These are phyloP conservation scores for Araneus ventricosus DNA, from an alignment of 1,140 invertebrate genomes.

Conservation along the genomic window DNA sequence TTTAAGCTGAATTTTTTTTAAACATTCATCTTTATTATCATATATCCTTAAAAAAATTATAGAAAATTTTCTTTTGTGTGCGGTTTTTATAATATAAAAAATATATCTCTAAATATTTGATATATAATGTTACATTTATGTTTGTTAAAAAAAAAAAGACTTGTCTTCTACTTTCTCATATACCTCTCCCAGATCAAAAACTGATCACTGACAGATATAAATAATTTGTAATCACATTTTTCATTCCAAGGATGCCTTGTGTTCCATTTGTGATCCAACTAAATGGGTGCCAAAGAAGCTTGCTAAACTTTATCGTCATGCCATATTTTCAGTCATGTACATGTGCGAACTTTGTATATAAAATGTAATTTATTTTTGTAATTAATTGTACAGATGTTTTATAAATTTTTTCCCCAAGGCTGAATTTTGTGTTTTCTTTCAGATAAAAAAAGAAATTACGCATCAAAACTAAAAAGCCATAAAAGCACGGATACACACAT, in stretches of 20 bases:
- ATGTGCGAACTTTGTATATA: constrained; percentile 66
- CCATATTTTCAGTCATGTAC: constrained; percentile 75
- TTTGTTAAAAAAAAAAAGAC: neutral
- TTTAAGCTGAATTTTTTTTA: too few species aligned
- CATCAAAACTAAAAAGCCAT: too few species aligned
- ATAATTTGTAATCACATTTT: neutral
- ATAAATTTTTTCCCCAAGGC: constrained; percentile 64
- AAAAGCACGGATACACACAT: too few species aligned
- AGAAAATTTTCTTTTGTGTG: too few species aligned
- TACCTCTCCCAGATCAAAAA: neutral
- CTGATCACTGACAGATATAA: neutral
- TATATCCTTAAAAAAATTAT: too few species aligned
- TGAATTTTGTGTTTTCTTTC: constrained; percentile 6
- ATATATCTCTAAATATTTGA: too few species aligned
- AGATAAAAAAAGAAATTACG: too few species aligned
- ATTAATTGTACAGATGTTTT: constrained; percentile 75
- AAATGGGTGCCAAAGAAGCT: constrained; percentile 70
- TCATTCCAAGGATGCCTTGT: neutral
- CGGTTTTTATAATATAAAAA: too few species aligned
- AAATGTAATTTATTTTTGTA: constrained; percentile 76
- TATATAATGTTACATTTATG: too few species aligned
- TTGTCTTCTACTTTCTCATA: neutral
- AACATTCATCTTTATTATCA: too few species aligned
- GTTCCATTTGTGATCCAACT: constrained; percentile 18
- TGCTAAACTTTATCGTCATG: constrained; percentile 30